Evolutionary conservation across 2,888 invertebrate genomes (phyloP), one percentile per base, ranked within the genome.

Genomic region (Diogma glabrata): DNA sequence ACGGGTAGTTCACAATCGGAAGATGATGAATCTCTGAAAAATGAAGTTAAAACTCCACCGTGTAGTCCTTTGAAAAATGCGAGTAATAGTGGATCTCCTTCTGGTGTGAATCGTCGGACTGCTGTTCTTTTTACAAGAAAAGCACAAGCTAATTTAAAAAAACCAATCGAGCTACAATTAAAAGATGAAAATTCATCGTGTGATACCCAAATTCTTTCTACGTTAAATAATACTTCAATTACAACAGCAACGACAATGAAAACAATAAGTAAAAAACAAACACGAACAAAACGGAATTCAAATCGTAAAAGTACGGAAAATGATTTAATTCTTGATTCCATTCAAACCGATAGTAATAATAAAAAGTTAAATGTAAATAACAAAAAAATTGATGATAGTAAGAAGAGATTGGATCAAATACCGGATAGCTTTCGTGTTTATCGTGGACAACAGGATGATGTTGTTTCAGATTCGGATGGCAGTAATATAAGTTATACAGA

Each of bases 121-220:
- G 83, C 87, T n/a, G 86, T 87, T 22, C 67, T 87, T 24, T 82
- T 87, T 60, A 84, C 84, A 9, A 75, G 84, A 47, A 87, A 87
- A 67, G 81, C 81, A 2, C 78, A 79, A 61, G 78, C 79, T 2
- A 71, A 72, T 54, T 61, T 71, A 38, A 70, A 75, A 60, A 63
- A 66, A 52, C 70, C 70, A 5, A 17, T 26, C 16, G 65, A 58
- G 53, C 24, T 56, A 30, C 30, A 49, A 2, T 51, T 52, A n/a
- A 57, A 57, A 24, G 58, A 54, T 30, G 61, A 60, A 50, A 36
- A 45, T 12, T 57, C 58, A 6, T 59, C 58, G 28, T 52, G 55
- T 46, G 55, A 60, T 20, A 20, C 46, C 2, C 4, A 8, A 36
- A 36, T 36, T 14, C 3, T 36, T 14, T n/a, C n/a, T n/a, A n/a